These are phyloP conservation scores for Rhadinocentrus ornatus DNA, from an alignment of 2,797 vertebrate genomes.

Conservation along the genomic window DNA sequence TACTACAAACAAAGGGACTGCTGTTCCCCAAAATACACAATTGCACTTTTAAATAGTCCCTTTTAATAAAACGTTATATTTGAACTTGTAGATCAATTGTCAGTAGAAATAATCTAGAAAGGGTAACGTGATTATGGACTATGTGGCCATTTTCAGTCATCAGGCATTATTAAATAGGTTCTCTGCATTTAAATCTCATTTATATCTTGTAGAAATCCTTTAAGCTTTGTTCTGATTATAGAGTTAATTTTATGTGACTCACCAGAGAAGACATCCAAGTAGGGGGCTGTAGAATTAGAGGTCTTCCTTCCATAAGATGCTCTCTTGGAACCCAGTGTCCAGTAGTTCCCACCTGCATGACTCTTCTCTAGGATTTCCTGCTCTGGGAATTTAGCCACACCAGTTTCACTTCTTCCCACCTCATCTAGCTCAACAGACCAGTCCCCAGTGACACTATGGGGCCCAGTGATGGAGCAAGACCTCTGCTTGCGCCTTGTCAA, in stretches of 20 bases:
- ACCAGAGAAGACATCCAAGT: conserved; percentile 95
- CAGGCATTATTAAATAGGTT: not conserved
- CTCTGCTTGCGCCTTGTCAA: conserved; percentile 80
- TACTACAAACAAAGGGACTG: not conserved
- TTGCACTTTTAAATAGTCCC: not conserved
- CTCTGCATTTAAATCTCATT: not conserved
- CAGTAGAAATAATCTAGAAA: not conserved
- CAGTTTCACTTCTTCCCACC: conserved; percentile 56
- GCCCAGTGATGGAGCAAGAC: conserved; percentile 84
- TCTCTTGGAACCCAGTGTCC: conserved; percentile 80
- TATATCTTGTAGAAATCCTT: not conserved
- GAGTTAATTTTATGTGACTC: conserved; percentile 69
- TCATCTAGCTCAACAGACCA: conserved; percentile 84
- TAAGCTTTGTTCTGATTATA: not conserved
- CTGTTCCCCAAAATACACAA: not conserved
- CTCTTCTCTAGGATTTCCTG: conserved; percentile 69
- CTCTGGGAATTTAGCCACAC: conserved; percentile 72
- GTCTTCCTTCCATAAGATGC: conserved; percentile 78
- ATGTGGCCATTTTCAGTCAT: not conserved
- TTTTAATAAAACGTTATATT: not conserved
- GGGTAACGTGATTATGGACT: conserved; percentile 1
- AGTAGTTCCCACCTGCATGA: conserved; percentile 64
- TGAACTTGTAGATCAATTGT: not conserved
- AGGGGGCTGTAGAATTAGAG: conserved; percentile 71
- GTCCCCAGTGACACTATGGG: conserved; percentile 84